Conservation (phyloP, 2,888 invertebrate species). For the Caenorhabditis doughertyi region DNA sequence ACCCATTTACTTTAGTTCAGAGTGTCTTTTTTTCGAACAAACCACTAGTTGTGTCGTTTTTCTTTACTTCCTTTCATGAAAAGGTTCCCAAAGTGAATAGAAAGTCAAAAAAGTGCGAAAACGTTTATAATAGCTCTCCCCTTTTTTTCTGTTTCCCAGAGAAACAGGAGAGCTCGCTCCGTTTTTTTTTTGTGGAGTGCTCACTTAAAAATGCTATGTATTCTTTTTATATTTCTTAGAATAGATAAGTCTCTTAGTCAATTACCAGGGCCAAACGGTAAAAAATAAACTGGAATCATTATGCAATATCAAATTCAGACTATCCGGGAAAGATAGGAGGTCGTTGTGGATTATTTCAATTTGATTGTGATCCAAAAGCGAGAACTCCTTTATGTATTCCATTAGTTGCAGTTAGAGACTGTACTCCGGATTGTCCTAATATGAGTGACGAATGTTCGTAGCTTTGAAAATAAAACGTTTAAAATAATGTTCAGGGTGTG, state of each 20-base stretch:
- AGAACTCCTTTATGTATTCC: slow-evolving; percentile 71
- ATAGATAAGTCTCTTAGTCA: slow-evolving; percentile 9
- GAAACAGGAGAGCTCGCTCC: slow-evolving; percentile 33
- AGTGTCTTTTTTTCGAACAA: slow-evolving; percentile 30
- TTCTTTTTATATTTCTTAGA: slow-evolving; percentile 8
- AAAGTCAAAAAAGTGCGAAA: slow-evolving; percentile 43
- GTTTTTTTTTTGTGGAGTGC: slow-evolving; percentile 19
- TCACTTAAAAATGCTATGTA: neutral
- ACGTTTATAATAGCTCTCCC: slow-evolving; percentile 40
- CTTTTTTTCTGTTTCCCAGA: slow-evolving; percentile 27
- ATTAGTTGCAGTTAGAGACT: slow-evolving; percentile 72
- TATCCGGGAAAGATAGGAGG: slow-evolving; percentile 63
- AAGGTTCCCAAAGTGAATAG: slow-evolving; percentile 20
- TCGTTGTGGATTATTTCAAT: slow-evolving; percentile 66
- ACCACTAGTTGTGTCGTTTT: slow-evolving; percentile 20
- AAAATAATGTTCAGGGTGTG: slow-evolving; percentile 68
- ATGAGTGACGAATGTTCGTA: slow-evolving; percentile 73
- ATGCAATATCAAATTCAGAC: slow-evolving; percentile 37
- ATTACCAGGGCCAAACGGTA: slow-evolving; percentile 46
- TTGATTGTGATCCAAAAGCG: slow-evolving; percentile 71
- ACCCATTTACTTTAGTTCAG: slow-evolving; percentile 44
- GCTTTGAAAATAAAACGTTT: neutral
- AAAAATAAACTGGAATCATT: neutral
- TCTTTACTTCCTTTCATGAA: slow-evolving; percentile 20
- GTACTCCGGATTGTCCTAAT: slow-evolving; percentile 74